Evolutionary conservation across 30 jellyfish, hydroid and myxozoan species (phyloP), one percentile per base, ranked within the genome.

Genomic region (Pseudorhiza aurosa): DNA sequence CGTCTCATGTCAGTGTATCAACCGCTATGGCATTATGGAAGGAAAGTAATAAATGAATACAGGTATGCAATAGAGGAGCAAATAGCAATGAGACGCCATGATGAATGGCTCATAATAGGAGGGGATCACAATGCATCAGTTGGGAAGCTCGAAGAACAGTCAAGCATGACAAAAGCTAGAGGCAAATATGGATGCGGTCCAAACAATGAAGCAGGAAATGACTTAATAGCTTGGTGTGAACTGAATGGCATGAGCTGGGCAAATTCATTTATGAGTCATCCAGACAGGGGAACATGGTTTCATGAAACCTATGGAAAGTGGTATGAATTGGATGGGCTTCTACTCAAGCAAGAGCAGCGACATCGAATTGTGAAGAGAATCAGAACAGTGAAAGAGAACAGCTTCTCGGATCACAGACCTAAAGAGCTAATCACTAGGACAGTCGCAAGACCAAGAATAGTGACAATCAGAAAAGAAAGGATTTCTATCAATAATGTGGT

Each of bases 51-150:
- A 12, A 46, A 46, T 12, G 60, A 46, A 46, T 3, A 46, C 18
- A 10, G 60, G 19, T 5, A 46, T 14, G 60, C 60, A 46, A 46
- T 46, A 22, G 60, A 46, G 19, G 60, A 46, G 60, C 19, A 46
- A 46, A 46, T 46, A 46, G 60, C 60, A 46, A 46, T 46, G 60
- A 46, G 60, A 46, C 60, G 60, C 60, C 60, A 46, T 46, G 60
- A 46, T 46, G 60, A 46, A 46, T 46, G 60, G 60, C 19, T 46
- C 19, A 46, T 46, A 22, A 46, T 46, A 46, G 60, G 60, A 46
- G 60, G 60, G 19, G 60, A 46, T 46, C 60, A 46, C 60, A 12
- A 46, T 27, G 19, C 19, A 12, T 46, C 60, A 46, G 60, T 46
- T 2, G 60, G 18, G 27, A 46, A 46, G 6, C 18, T 46, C 7